Evolutionary conservation across 2,888 invertebrate genomes (phyloP), one percentile per base, ranked within the genome.

Genomic region (Tricholauxania praeusta): DNA sequence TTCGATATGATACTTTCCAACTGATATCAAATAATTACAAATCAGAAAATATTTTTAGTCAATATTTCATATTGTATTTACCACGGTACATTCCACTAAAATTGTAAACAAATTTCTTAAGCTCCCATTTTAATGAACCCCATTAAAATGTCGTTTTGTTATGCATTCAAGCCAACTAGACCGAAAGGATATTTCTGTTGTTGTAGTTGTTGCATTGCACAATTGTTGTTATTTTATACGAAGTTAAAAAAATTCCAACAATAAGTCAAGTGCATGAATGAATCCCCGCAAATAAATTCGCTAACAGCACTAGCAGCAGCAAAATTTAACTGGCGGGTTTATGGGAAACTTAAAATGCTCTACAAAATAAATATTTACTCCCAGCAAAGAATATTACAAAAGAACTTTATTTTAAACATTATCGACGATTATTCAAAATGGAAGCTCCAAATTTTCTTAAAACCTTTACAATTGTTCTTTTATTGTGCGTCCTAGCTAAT

Each of bases 81-180:
- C 39, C 39, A 39, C 10, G 6, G 39, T 22, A 52, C 17, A 55
- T 57, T 19, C 39, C 60, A 62, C 28, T 66, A n/a, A 53, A 19
- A 67, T 55, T 73, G 60, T 66, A 67, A n/a, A 57, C 60, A 65
- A 70, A 52, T 70, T 53, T 64, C 70, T 59, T 28, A 17, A 22
- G 22, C 12, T 22, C 32, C 60, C 28, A 49, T 68, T 72, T 63
- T 72, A 72, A 74, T 71, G 72, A 71, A 72, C 64, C 65, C 68
- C 71, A 72, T 72, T 72, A 72, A 71, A 74, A 59, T 74, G 74
- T 74, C 74, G 67, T 71, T 71, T 67, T 67, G 49, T n/a, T 55
- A 22, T 66, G 73, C 74, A 74, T 71, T 71, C 64, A 17, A 74
- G 68, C 59, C 64, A 74, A 72, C 71, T 71, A 66, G 62, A 71